These are phyloP conservation scores for Leptinotarsa rubiginosa DNA, from an alignment of 2,888 invertebrate genomes.

Conservation along the genomic window DNA sequence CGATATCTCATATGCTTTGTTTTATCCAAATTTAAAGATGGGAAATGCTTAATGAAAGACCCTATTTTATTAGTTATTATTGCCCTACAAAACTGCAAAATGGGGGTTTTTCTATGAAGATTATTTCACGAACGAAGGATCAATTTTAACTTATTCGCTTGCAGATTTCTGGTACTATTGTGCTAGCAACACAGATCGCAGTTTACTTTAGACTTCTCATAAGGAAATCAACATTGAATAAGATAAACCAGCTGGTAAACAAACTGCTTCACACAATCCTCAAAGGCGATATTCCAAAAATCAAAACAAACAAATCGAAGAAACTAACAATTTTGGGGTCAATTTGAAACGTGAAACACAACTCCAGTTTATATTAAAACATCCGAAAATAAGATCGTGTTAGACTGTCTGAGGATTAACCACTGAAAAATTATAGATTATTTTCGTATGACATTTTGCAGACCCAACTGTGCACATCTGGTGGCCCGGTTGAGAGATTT, in stretches of 20 bases:
- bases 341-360: constrained; percentile 22
- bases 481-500: constrained; percentile 19
- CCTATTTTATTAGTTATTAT: too few species aligned
- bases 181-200: too few species aligned
- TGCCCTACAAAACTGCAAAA: too few species aligned
- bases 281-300: constrained; percentile 7
- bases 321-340: constrained; percentile 25
- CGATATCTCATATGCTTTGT: too few species aligned
- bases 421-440: constrained; percentile 30
- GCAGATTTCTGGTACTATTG: too few species aligned
- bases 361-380: constrained; percentile 14
- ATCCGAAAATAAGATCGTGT: constrained; percentile 20
- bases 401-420: constrained; percentile 33
- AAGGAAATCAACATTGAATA: constrained; percentile 10
- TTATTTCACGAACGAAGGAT: too few species aligned
- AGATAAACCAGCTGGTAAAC: constrained; percentile 7
- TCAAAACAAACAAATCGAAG: constrained; percentile 14
- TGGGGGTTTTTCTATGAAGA: too few species aligned
- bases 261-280: not conserved
- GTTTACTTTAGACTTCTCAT: not conserved
- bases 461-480: constrained; percentile 34
- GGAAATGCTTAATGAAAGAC: too few species aligned
- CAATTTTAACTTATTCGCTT: too few species aligned
- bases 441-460: constrained; percentile 35
- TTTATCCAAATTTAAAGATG: too few species aligned